Base-by-base conservation (phyloP, 2,888 invertebrate species). In the Drosophila antonietae region DNA sequence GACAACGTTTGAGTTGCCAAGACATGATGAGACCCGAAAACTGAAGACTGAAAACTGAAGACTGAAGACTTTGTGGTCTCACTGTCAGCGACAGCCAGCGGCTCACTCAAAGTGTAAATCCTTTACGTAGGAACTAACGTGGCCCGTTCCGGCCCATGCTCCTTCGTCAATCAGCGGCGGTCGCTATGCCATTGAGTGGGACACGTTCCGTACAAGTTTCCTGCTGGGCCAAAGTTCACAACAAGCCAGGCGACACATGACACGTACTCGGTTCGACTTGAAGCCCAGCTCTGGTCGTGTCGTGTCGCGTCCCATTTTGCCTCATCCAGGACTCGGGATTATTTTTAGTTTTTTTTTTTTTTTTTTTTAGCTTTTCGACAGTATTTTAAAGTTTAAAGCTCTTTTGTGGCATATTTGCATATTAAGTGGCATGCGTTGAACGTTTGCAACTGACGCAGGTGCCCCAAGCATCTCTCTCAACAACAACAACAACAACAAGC, bases 331-430 rank as follows among this genome's bases (percentile, higher is more conserved):
- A 23, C 33, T 57, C 28, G 71, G 79, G 82, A 81, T 89, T 89
- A 89, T 79, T 78, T 83, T 69, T 83, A 77, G 87, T 88, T 83
- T 83, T 87, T 33, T 33, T 18, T 31, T 28, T 33, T 18, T 31
- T 28, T 33, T 18, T 31, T 28, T 28, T 28, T 28, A 1, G n/a
- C 49, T 51, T 51, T 87, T 75, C 39, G 75, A 65, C 79, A 84
- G 73, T 79, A 76, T 84, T 84, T 84, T 84, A 84, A 84, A 84
- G 89, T 89, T 84, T 89, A 84, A 84, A 88, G 84, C 84, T 88
- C 88, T 89, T 84, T 88, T 89, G 88, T 75, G 84, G 88, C 84
- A 89, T 66, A 89, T 89, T 84, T 84, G 88, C 89, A 84, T 84
- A 89, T 89, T 84, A 84, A 84, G 84, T 84, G 84, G 75, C 89